Conservation (phyloP, 2,797 vertebrate genomes). For the Halcyon smyrnensis region DNA sequence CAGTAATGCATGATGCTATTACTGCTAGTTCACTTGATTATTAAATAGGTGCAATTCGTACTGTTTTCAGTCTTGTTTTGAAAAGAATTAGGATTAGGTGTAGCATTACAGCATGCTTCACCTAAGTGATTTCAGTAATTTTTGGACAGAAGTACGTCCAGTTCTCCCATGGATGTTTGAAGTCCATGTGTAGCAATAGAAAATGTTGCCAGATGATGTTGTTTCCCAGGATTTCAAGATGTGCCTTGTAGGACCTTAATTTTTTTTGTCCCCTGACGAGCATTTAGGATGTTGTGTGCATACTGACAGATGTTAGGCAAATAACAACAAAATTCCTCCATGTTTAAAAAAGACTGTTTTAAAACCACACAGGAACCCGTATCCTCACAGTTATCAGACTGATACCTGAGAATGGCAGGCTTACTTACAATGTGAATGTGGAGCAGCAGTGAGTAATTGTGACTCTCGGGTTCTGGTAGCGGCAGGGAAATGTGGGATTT, state of each 20-base stretch:
- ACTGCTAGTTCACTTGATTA: neutral
- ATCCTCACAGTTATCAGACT: fast-evolving
- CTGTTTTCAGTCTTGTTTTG: neutral
- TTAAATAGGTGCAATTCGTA: slow-evolving; percentile 14
- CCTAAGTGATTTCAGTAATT: neutral
- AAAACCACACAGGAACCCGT: neutral
- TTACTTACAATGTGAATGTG: neutral
- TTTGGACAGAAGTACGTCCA: neutral
- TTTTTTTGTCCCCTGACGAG: neutral
- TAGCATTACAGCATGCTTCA: neutral
- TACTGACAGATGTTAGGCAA: neutral
- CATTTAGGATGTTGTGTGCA: neutral
- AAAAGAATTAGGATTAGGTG: neutral
- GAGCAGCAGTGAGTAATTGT: neutral
- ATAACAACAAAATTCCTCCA: neutral
- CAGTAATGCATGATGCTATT: neutral
- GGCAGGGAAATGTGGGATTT: neutral
- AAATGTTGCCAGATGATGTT: neutral
- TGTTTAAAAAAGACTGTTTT: neutral
- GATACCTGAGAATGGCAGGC: neutral
- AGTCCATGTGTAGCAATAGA: neutral
- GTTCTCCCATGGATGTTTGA: neutral
- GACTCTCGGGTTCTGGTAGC: neutral
- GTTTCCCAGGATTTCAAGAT: neutral
- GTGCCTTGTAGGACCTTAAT: neutral